Percentiles rank a stretch among this genome's conserved stretches.
Conservation (phyloP, 2,113 vertebrate species). For the Podarcis raffonei region DNA sequence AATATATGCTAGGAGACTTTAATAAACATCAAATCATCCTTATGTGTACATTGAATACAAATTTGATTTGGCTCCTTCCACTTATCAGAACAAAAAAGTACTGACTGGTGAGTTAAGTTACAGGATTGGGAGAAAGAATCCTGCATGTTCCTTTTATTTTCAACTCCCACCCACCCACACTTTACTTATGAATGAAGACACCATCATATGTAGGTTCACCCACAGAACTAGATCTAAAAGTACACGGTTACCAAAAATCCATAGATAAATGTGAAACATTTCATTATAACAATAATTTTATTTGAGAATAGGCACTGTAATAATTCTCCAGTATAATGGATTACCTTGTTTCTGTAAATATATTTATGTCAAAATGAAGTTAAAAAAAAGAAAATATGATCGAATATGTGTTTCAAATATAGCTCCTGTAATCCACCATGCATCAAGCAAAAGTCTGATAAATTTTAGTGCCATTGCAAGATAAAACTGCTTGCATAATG, state of each 20-base stretch:
- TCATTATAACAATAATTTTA: background rate
- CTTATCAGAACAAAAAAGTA: too few species aligned
- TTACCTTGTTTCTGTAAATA: background rate
- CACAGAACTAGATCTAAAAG: background rate
- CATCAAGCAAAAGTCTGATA: background rate
- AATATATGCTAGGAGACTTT: too few species aligned
- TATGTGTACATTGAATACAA: too few species aligned
- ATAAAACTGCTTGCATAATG: background rate
- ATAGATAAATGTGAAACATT: background rate
- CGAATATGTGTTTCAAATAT: background rate
- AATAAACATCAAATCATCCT: too few species aligned
- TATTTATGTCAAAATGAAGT: background rate
- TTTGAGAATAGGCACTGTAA: background rate
- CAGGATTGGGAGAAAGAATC: too few species aligned
- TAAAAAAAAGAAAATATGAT: background rate
- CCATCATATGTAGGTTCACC: background rate
- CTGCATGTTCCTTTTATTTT: background rate
- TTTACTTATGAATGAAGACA: background rate
- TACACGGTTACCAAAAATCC: background rate
- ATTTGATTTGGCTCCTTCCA: too few species aligned
- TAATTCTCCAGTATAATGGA: background rate
- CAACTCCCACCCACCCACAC: background rate
- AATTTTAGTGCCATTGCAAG: conserved; percentile 3
- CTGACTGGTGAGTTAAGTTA: too few species aligned
- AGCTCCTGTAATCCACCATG: background rate